Evolutionary conservation across 2,113 vertebrate species (phyloP), one percentile per base, ranked within the genome.

Genomic region (Malurus melanocephalus): DNA sequence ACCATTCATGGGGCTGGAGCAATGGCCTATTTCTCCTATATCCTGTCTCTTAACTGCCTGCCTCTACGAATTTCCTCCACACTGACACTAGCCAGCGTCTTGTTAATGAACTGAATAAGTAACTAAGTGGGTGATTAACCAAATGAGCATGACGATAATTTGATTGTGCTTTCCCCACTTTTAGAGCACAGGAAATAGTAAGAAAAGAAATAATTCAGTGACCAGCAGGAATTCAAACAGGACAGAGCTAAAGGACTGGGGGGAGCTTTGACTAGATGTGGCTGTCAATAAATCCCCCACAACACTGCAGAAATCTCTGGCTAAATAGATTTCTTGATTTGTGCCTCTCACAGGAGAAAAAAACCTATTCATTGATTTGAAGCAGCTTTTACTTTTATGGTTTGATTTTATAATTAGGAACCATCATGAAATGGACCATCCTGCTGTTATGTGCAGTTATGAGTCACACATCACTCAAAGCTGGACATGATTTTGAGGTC

Each of bases 51-150:
- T 49, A 21, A 60, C 40, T 72, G 91, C 92, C 83, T 91, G 80
- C 87, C 72, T 46, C 60, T 38, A 83, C 0, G 11, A 82, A 88
- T 88, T 92, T 81, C 93, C 90, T 90, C 92, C 52, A 19, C 33
- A 22, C 59, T 93, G 92, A 93, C 80, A 93, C 62, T 49, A 88
- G 72, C 79, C 85, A 52, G 72, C 3, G 0, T 76, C 86, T 90
- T 88, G 81, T 72, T 91, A 88, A 96, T 86, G 74, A 93, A 81
- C 92, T 81, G 69, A 92, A 92, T 95, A 88, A 95, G 94, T 95
- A 89, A 96, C 93, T 84, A 62, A 96, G 86, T 46, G 77, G 77
- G 92, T 91, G 92, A 93, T 94, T 96, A 94, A 88, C 80, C 88
- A 91, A 93, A 94, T 76, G 86, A 92, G 80, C 86, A 86, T 90